Evolutionary conservation across 2,888 invertebrate genomes (phyloP), one percentile per base, ranked within the genome.

Genomic region (Dermolepida albohirtum): DNA sequence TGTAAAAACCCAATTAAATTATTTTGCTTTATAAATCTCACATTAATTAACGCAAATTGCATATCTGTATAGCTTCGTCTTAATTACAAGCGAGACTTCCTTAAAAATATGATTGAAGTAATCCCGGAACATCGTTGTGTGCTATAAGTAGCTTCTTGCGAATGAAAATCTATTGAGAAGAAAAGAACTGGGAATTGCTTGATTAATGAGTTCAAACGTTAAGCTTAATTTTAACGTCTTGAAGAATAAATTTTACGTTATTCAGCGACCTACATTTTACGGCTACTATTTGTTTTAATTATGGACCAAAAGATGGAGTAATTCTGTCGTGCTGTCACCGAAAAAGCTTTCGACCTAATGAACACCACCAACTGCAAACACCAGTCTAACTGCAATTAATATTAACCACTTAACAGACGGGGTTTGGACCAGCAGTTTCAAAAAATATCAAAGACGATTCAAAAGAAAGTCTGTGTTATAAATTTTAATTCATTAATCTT

Each of bases 231-330:
- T 57, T 51, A 57, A 50, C 41, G 68, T 64, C 68, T 57, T 17
- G 40, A 39, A 63, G 44, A 68, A 68, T 68, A 64, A 67, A 64
- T 64, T 29, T 55, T 44, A 29, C 67, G 55, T 57, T 68, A 64
- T 64, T 55, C 34, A 52, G 49, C 44, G 59, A 59, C 66, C 69
- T 50, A 63, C 49, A 55, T 57, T 54, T 49, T 67, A 62, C 43
- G 64, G 64, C 39, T 47, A 49, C 62, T 54, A 70, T 70, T 59
- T 70, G 65, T 70, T 70, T 65, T 64, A 70, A 67, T 67, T 67
- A 67, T 59, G 59, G 51, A 65, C 57, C 50, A 62, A 67, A 67
- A 65, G 55, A 59, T 59, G 59, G 44, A 44, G 44, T 44, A 59
- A 59, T 59, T 59, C 29, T 29, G 65, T 54, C 62, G 47, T 17